phyloP scores from a whole-genome alignment of 2,888 invertebrate genomes.

The Noctua comes region DNA sequence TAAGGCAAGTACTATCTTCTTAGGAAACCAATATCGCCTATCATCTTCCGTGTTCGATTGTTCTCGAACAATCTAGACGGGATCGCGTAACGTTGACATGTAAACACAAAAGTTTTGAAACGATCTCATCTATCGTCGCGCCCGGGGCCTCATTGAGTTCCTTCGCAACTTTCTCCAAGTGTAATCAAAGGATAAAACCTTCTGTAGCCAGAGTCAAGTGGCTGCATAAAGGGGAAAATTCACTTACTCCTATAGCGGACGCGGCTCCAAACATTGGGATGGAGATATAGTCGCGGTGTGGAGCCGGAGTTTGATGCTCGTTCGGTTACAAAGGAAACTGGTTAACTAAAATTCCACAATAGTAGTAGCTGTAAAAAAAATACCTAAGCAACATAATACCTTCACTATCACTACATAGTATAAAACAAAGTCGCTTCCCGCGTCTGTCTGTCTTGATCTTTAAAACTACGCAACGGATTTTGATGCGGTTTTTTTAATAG shows the following conservation, averaged over 20 bases:
- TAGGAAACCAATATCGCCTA: constrained; percentile 46
- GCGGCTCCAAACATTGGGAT: constrained; percentile 84
- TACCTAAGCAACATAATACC: not conserved
- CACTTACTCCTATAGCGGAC: constrained; percentile 86
- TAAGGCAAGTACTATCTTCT: constrained; percentile 18
- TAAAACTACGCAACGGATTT: no score
- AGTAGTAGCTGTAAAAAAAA: not conserved
- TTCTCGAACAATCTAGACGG: constrained; percentile 60
- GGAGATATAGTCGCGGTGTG: constrained; percentile 63
- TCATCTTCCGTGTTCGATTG: constrained; percentile 40
- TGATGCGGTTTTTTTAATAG: no score
- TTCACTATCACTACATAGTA: no score
- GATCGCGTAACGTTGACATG: constrained; percentile 62
- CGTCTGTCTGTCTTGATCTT: no score
- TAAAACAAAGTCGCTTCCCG: no score
- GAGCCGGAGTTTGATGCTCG: constrained; percentile 62
- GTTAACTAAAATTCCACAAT: not conserved
- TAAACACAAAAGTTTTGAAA: constrained; percentile 76
- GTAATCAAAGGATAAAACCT: constrained; percentile 87
- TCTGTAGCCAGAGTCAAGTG: constrained; percentile 82
- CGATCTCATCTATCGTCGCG: constrained; percentile 77
- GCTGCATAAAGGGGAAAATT: constrained; percentile 86
- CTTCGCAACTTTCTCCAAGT: constrained; percentile 75
- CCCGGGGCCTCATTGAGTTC: constrained; percentile 75
- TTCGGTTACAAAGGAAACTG: not conserved